Evolutionary conservation across 2,888 invertebrate species (phyloP).

Genomic region (Chydorus sphaericus): DNA sequence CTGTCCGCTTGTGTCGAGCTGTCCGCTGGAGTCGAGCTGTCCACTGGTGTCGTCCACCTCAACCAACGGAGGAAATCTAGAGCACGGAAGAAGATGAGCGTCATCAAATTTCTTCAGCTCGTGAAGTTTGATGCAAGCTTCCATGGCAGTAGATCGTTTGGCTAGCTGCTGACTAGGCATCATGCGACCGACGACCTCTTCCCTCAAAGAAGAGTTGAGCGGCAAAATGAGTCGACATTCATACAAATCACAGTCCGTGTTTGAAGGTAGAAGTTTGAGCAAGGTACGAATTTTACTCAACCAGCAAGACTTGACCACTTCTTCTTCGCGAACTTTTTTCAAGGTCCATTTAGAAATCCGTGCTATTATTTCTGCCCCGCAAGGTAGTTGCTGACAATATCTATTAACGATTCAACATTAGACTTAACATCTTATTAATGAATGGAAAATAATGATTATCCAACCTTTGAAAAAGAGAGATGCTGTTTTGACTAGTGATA

Average conservation of each 20-base stretch:
- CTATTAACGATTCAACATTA: not conserved
- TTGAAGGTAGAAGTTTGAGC: not conserved
- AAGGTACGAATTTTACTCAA: not conserved
- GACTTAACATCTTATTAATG: too few species aligned
- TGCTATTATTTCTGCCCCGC: not conserved
- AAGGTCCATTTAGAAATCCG: not conserved
- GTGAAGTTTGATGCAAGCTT: not conserved
- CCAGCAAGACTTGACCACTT: not conserved
- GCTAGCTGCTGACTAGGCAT: conserved; percentile 5
- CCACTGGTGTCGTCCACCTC: too few species aligned
- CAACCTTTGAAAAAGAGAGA: conserved; percentile 1
- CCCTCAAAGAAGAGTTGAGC: conserved; percentile 6
- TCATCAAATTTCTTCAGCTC: not conserved
- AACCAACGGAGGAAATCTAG: not conserved
- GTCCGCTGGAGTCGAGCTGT: too few species aligned
- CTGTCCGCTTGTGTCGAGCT: too few species aligned
- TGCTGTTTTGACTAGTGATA: not conserved
- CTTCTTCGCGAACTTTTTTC: not conserved
- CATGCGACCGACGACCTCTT: not conserved
- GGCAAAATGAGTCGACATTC: not conserved
- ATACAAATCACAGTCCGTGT: not conserved
- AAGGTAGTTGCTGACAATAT: not conserved
- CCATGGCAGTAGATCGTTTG: conserved; percentile 1
- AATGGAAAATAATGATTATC: not conserved
- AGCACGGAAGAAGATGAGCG: not conserved